Base-by-base conservation (phyloP, 2,888 invertebrate genomes). In the Phalera bucephala region DNA sequence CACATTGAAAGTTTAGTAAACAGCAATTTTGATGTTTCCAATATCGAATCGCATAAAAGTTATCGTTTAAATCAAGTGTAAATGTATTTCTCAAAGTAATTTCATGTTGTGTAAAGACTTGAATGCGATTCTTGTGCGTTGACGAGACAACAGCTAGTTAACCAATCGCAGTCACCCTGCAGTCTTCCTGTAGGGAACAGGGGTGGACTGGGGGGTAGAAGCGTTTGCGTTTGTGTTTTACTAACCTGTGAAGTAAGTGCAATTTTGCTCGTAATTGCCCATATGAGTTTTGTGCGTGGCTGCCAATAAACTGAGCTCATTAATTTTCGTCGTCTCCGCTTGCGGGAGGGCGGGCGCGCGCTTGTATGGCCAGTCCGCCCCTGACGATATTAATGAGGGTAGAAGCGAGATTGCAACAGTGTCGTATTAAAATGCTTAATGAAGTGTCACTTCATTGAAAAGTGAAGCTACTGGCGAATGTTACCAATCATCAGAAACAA, bases 351-450 rank as follows among this genome's bases (percentile, higher is more conserved):
- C 87, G 81, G 88, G 89, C 76, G 87, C 87, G 76, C 87, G 88
- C 84, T 89, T 89, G 90, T 90, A 90, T 85, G 90, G 89, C 90
- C 90, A 90, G 89, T 90, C 90, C 87, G 86, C 89, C 88, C 90
- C 90, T 90, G 90, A 89, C 90, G 87, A 90, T 90, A 87, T 88
- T 87, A 88, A 89, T 87, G 89, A 89, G 87, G 82, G 80, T 89
- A 89, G 85, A 89, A 89, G 89, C 89, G 83, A 83, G 67, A 78
- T 88, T 88, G 89, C 88, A 87, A 80, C 71, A 75, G 86, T 88
- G 87, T 88, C 58, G 64, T 74, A 80, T 73, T 67, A 77, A 80
- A 80, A 80, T 81, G 76, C 76, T 76, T 79, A 81, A 80, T 75
- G 80, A 78, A 74, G 74, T 74, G 67, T 75, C 59, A 53, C 77